Percentiles rank a stretch among this genome's conserved stretches.
Evolutionary conservation across 2,113 vertebrate species (phyloP).

Genomic region (Ia io): DNA sequence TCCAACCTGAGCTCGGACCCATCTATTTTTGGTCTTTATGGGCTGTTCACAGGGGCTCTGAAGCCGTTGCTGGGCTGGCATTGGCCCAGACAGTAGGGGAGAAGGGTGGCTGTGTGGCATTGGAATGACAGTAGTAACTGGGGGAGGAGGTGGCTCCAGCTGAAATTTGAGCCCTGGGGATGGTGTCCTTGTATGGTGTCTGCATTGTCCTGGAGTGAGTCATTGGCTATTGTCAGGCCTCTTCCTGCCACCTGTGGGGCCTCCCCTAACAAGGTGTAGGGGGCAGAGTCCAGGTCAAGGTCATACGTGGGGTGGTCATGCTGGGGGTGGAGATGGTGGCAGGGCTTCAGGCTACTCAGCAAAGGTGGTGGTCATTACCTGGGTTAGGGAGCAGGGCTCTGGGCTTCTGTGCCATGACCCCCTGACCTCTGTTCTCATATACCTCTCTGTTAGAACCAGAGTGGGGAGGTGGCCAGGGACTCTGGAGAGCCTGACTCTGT

Average conservation of each 20-base stretch:
- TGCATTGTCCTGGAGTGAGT: constrained; percentile 66
- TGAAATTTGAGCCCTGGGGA: constrained; percentile 66
- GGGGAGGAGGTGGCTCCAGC: constrained; percentile 41
- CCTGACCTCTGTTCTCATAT: not conserved
- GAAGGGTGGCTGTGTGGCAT: constrained; percentile 7
- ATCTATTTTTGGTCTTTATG: constrained; percentile 35
- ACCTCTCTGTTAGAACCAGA: not conserved
- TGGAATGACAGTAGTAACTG: constrained; percentile 18
- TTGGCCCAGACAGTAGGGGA: not conserved
- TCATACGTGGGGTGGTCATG: constrained; percentile 76
- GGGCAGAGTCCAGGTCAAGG: constrained; percentile 52
- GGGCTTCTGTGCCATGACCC: not conserved
- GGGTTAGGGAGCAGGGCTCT: not conserved
- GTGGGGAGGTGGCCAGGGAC: not conserved
- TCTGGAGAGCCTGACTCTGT: not conserved
- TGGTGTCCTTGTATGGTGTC: constrained; percentile 55
- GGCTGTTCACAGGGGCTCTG: constrained; percentile 26
- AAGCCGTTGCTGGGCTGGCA: constrained; percentile 42
- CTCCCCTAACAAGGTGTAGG: constrained; percentile 29
- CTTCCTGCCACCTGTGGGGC: constrained; percentile 29
- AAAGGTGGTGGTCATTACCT: not conserved
- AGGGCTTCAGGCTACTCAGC: not conserved
- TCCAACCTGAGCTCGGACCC: not conserved
- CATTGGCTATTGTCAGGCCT: constrained; percentile 72
- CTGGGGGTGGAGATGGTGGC: constrained; percentile 80